Evolutionary conservation across 2,888 invertebrate species (phyloP).

Genomic region (Silvanus unidentatus): DNA sequence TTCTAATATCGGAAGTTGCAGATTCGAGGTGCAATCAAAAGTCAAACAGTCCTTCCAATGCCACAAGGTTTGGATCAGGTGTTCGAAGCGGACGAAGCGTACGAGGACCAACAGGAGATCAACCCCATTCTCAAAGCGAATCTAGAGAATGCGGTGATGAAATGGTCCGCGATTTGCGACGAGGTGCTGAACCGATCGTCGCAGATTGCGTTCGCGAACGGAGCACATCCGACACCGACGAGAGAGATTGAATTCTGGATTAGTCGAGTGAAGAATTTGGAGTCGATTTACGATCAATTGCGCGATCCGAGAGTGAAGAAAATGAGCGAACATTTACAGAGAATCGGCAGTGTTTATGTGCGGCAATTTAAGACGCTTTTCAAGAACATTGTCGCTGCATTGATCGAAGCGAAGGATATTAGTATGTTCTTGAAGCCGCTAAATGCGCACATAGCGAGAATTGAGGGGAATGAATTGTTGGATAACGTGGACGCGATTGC

Average conservation of each 20-base stretch:
- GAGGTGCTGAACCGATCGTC: constrained; percentile 75
- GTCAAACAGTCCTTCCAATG: constrained; percentile 81
- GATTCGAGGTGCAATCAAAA: constrained; percentile 75
- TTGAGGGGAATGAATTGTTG: constrained; percentile 65
- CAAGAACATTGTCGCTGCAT: constrained; percentile 69
- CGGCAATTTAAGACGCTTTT: constrained; percentile 71
- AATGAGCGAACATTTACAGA: constrained; percentile 66
- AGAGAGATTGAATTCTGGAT: constrained; percentile 77
- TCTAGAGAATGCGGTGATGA: constrained; percentile 79
- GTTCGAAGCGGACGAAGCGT: constrained; percentile 53
- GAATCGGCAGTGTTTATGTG: constrained; percentile 73
- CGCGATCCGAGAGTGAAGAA: constrained; percentile 75
- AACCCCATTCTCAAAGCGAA: constrained; percentile 71
- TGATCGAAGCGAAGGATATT: constrained; percentile 81
- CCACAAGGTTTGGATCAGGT: constrained; percentile 70
- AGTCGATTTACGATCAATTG: constrained; percentile 82
- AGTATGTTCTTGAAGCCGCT: constrained; percentile 72
- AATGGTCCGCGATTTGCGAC: constrained; percentile 66
- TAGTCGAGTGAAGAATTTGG: constrained; percentile 69
- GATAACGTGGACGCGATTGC: constrained; percentile 56
- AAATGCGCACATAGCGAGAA: constrained; percentile 60
- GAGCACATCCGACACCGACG: constrained; percentile 64
- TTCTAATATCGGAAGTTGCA: constrained; percentile 15
- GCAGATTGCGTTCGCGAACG: constrained; percentile 61
- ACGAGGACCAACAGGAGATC: constrained; percentile 50